Base-by-base conservation (phyloP, 2,113 vertebrate genomes). In the Caranx melampygus region DNA sequence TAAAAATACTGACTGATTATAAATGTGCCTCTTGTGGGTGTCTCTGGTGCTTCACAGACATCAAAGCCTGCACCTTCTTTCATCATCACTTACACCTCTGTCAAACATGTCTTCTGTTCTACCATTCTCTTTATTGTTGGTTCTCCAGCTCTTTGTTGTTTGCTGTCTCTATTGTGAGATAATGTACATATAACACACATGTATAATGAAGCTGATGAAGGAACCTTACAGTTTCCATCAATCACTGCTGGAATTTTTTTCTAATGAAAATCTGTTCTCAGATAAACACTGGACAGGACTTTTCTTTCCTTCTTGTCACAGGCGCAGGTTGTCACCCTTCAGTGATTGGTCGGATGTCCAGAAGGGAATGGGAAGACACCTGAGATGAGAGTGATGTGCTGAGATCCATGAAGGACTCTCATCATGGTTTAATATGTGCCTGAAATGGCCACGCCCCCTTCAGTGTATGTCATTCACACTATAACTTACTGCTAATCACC, bases 11-110 rank as follows among this genome's bases (percentile, higher is more conserved):
- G 3, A 47, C 65, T 26, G 21, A 71, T 66, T 40, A 72, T 11
- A 12, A 72, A 68, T 9, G 58, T 9, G 58, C 47, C n/a, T 62
- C 71, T 61, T 58, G 16, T 62, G 67, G 31, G 55, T 40, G 42
- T 75, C 44, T 72, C 15, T 2, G 4, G 51, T 15, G 73, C 37
- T 60, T 63, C 60, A n/a, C n/a, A 69, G 3, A 63, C 75, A 78
- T 74, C 73, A 80, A 81, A 75, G 81, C 57, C 44, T 0, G 34
- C 31, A 3, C n/a, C n/a, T 55, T 12, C 34, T 84, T 82, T 85
- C 82, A 81, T 66, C 82, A 81, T 66, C 76, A 65, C 62, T 75
- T 79, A 75, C 62, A 42, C 40, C 40, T 42, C 40, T 58, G 80
- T 76, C 44, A 78, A 18, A 61, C 21, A n/a, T 67, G 55, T 78